Percentiles rank a stretch among this genome's conserved stretches.
phyloP scores from a whole-genome alignment of 2,113 vertebrate species.

The Prionailurus bengalensis region DNA sequence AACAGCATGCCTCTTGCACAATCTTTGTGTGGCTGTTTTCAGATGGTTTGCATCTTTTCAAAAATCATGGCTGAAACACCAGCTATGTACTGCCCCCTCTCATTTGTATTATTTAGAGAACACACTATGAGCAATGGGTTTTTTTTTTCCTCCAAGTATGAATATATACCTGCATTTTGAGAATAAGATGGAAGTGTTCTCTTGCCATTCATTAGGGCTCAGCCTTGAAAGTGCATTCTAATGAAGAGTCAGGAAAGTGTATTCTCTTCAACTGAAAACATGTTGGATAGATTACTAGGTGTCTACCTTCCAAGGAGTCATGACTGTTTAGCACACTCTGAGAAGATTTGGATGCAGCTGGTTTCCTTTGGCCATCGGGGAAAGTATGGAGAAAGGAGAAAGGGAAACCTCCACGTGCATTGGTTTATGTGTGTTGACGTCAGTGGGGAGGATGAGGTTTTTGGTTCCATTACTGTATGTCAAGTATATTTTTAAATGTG shows the following conservation, averaged over 20 bases:
- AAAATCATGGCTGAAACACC: background rate
- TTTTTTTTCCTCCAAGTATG: background rate
- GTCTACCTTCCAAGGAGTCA: background rate
- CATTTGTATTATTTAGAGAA: conserved; percentile 31
- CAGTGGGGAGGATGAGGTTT: conserved; percentile 60
- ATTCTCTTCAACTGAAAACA: conserved; percentile 51
- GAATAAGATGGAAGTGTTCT: conserved; percentile 4
- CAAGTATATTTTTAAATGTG: conserved; percentile 72
- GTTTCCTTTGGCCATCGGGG: conserved; percentile 2
- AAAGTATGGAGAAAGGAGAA: background rate
- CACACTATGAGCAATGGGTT: background rate
- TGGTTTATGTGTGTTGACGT: conserved; percentile 43
- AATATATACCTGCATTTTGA: conserved; percentile 25
- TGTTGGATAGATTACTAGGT: background rate
- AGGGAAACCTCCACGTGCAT: background rate
- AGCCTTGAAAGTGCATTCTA: background rate
- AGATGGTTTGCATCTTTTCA: conserved; percentile 20
- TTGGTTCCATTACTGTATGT: conserved; percentile 13
- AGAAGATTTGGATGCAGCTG: background rate
- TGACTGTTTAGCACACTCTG: background rate
- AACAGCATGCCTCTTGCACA: background rate
- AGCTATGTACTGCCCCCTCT: background rate
- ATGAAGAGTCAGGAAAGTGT: conserved; percentile 25
- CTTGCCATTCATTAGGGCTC: background rate
- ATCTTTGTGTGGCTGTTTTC: background rate